phyloP scores from a whole-genome alignment of 2,797 vertebrate genomes.

The Hydrolagus colliei region DNA sequence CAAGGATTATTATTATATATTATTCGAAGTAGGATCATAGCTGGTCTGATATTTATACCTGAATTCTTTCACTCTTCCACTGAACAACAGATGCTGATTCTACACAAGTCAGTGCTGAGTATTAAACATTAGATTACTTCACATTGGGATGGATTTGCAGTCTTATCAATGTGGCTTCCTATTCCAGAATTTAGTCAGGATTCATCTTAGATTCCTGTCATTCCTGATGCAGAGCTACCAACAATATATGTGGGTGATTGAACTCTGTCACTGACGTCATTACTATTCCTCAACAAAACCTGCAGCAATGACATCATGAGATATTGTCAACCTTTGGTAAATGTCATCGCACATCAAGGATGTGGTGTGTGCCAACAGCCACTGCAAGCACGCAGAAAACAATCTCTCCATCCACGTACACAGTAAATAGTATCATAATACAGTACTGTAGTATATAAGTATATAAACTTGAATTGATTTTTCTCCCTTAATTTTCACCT shows the following conservation, averaged over 20 bases:
- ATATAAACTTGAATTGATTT: too few relatives aligned
- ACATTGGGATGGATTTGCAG: too few relatives aligned
- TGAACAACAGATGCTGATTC: too few relatives aligned
- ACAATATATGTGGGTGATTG: background rate
- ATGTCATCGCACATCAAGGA: conserved; percentile 22
- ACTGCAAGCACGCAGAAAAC: background rate
- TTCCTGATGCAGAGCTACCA: background rate
- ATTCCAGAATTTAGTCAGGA: background rate
- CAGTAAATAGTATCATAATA: too few relatives aligned
- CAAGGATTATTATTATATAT: too few relatives aligned
- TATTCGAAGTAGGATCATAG: too few relatives aligned
- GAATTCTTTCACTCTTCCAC: too few relatives aligned
- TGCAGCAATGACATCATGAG: conserved; percentile 13
- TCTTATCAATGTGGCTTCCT: background rate
- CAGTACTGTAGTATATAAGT: too few relatives aligned
- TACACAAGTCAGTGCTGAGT: background rate
- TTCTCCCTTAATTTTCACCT: background rate
- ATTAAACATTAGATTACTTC: background rate
- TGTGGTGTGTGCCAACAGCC: background rate
- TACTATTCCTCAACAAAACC: conserved; percentile 15
- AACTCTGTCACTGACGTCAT: conserved; percentile 2
- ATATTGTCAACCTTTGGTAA: conserved; percentile 28
- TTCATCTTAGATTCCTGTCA: background rate
- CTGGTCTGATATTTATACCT: too few relatives aligned
- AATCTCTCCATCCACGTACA: too few relatives aligned